These are phyloP conservation scores for Lophura swinhoii DNA, from an alignment of 2,797 vertebrate species.

Conservation along the genomic window DNA sequence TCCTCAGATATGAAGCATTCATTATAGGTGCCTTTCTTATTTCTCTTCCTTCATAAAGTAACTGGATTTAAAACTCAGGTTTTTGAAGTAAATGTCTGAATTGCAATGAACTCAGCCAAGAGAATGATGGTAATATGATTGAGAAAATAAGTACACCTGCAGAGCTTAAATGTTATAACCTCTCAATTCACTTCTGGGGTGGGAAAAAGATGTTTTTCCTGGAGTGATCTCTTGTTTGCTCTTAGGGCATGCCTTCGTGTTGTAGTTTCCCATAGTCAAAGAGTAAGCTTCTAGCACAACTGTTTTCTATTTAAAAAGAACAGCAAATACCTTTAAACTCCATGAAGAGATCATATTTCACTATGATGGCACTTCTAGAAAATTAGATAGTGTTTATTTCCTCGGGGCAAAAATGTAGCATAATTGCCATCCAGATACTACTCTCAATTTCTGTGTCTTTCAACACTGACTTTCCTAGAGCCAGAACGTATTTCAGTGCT, in stretches of 20 bases:
- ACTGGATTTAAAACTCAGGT: not conserved
- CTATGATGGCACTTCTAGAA: not conserved
- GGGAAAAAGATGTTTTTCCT: not conserved
- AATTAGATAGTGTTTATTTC: not conserved
- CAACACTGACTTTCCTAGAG: not conserved
- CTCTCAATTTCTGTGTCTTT: not conserved
- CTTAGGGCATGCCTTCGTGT: not conserved
- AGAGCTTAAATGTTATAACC: not conserved
- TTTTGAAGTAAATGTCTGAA: not conserved
- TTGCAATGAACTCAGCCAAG: not conserved
- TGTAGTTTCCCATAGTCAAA: not conserved
- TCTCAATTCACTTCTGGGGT: not conserved
- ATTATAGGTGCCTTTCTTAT: not conserved
- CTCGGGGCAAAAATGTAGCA: not conserved
- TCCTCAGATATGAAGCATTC: not conserved
- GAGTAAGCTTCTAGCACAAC: not conserved
- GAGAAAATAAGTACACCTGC: not conserved
- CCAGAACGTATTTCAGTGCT: not conserved
- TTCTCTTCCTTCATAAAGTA: not conserved
- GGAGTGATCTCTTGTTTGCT: not conserved
- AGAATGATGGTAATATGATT: not conserved
- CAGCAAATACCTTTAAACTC: not conserved
- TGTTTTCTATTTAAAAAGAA: not conserved
- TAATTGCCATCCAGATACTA: not conserved
- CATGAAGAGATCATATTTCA: not conserved